These are phyloP conservation scores for Rhabditophanes sp. DNA, from an alignment of 2,888 invertebrate genomes.

Conservation along the genomic window DNA sequence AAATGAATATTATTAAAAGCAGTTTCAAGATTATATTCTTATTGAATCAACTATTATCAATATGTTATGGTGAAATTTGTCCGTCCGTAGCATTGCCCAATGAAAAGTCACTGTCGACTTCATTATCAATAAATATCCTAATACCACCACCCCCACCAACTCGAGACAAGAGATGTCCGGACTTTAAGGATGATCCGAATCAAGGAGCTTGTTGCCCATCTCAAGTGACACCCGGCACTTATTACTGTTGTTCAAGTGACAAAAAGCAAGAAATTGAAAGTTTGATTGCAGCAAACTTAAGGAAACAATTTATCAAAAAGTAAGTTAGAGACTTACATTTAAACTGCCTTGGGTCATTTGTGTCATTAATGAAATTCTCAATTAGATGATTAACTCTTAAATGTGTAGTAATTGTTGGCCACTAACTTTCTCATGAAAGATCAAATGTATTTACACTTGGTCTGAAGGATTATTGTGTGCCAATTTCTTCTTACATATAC, in stretches of 20 bases:
- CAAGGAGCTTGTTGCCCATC: slow-evolving; percentile 14
- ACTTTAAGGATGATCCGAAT: slow-evolving; percentile 12
- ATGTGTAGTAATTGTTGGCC: not conserved
- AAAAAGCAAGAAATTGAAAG: slow-evolving; percentile 8
- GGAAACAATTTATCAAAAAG: slow-evolving; percentile 12
- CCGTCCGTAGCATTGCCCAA: slow-evolving; percentile 5
- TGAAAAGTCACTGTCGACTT: too few relatives aligned
- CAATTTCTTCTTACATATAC: too few relatives aligned
- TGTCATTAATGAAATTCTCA: not conserved
- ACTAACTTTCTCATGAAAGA: too few relatives aligned
- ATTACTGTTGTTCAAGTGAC: slow-evolving; percentile 13
- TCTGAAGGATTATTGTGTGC: too few relatives aligned
- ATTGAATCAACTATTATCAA: too few relatives aligned
- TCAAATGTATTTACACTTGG: too few relatives aligned
- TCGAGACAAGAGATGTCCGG: slow-evolving; percentile 15
- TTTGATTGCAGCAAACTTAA: slow-evolving; percentile 9
- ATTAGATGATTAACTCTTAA: not conserved
- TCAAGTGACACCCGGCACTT: slow-evolving; percentile 12
- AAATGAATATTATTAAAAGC: too few relatives aligned
- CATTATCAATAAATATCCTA: too few relatives aligned
- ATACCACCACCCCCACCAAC: too few relatives aligned
- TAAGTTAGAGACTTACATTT: slow-evolving; percentile 13
- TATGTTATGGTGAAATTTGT: too few relatives aligned
- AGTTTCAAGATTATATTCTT: too few relatives aligned
- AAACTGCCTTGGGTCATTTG: too few relatives aligned